Conservation (phyloP, 2,888 invertebrate species). For the Machimus rusticus region DNA sequence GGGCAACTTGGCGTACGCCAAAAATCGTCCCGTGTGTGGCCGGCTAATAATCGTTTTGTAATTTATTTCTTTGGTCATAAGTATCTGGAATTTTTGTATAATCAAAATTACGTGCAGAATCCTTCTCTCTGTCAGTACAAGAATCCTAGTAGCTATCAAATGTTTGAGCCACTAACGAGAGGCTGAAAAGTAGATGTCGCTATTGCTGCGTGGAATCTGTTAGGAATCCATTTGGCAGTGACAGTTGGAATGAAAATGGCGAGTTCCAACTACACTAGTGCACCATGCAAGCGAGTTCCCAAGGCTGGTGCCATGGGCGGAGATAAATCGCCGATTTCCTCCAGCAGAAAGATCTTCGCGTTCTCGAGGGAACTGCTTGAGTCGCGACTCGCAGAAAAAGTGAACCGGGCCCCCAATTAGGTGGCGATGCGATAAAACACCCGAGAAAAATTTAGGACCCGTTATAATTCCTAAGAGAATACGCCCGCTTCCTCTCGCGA, state of each 20-base stretch:
- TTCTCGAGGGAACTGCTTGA: neutral
- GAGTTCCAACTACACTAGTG: neutral
- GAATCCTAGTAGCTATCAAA: neutral
- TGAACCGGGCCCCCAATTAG: neutral
- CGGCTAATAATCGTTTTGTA: too few relatives aligned
- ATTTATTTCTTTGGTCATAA: too few relatives aligned
- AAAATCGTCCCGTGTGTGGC: too few relatives aligned
- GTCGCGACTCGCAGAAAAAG: neutral
- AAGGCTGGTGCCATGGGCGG: neutral
- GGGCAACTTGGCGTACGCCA: too few relatives aligned
- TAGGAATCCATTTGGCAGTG: neutral
- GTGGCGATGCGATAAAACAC: neutral
- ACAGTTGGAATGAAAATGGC: neutral
- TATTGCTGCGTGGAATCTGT: neutral
- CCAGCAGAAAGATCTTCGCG: neutral
- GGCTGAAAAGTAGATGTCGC: neutral
- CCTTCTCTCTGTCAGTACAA: neutral
- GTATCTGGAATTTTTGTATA: too few relatives aligned
- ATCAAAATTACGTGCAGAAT: neutral
- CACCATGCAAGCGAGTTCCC: neutral
- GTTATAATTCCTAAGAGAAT: conserved; percentile 17
- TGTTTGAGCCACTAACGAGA: neutral
- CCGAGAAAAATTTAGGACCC: neutral
- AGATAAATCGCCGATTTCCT: neutral
- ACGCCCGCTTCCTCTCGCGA: neutral